Evolutionary conservation across 2,888 invertebrate species (phyloP), one percentile per base, ranked within the genome.

Genomic region (Siphlonurus alternatus): DNA sequence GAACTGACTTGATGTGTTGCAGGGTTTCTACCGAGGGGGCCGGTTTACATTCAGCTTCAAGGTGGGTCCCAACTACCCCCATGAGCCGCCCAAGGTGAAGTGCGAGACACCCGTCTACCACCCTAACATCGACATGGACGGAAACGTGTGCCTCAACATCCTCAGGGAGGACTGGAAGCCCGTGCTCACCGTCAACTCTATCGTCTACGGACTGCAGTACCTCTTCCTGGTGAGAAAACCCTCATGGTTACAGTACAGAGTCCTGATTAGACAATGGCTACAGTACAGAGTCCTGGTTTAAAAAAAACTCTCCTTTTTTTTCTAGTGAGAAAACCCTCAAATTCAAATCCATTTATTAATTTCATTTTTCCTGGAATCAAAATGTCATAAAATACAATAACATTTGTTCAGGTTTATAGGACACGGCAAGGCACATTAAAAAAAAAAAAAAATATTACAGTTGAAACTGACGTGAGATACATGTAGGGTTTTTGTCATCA

Each of bases 91-190:
- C 22, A 98, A 98, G 80, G 97, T 98, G 38, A 97, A 97, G 78
- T 97, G 97, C 79, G 94, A 93, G 79, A 96, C 96, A 59, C 89
- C 90, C 74, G 94, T 97, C 62, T 98, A 97, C 77, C 97, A 98
- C 78, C 97, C 97, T 18, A 98, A 98, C 76, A 98, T 98, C 76
- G 97, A 98, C 79, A 80, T 95, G 72, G 95, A 97, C 74, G 97
- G 97, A 70, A 97, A 97, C 78, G 95, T 98, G 25, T 97, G 97
- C 75, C 82, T 97, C 68, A 98, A 98, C 78, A 97, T 98, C 74
- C 81, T 97, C 72, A 84, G 96, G 73, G 96, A 97, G 83, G 97
- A 98, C 79, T 98, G 97, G 97, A 98, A 98, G 78, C 97, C 97
- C 66, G 97, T 97, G 67, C 83, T 98, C 70, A 97, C 96, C 66